Conservation (phyloP, 2,113 vertebrate genomes). For the Cygnus atratus region DNA sequence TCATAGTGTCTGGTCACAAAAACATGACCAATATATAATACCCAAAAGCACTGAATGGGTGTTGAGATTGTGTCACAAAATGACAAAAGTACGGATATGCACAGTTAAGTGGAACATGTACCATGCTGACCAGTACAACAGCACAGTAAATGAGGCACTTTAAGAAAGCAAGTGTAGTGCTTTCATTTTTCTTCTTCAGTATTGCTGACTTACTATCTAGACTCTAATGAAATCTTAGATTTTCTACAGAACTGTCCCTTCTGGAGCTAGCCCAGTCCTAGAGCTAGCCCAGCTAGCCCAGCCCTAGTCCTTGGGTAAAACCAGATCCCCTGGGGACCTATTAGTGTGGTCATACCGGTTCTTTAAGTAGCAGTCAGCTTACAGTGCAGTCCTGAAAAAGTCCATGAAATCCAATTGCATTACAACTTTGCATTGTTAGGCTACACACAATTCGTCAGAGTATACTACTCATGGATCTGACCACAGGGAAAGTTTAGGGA, state of each 20-base stretch:
- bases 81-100: not conserved
- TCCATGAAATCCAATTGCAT: not conserved
- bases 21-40: not conserved
- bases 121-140: not conserved
- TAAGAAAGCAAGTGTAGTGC: not conserved
- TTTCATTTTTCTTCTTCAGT: not conserved
- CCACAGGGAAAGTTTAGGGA: not conserved
- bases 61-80: not conserved
- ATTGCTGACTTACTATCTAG: not conserved
- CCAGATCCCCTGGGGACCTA: not conserved
- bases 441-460: not conserved
- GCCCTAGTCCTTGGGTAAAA: not conserved
- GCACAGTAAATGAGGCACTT: not conserved
- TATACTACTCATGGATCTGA: not conserved
- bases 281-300: not conserved
- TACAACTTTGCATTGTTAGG: not conserved
- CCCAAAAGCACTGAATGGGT: not conserved
- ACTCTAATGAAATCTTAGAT: not conserved
- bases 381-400: not conserved
- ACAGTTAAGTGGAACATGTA: not conserved
- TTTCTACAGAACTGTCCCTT: not conserved
- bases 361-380: conserved; percentile 12
- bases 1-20: not conserved
- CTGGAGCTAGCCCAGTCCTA: not conserved
- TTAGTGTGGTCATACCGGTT: not conserved